phyloP scores from a whole-genome alignment of 2,888 invertebrate genomes.

The Phanerotoma sp. region DNA sequence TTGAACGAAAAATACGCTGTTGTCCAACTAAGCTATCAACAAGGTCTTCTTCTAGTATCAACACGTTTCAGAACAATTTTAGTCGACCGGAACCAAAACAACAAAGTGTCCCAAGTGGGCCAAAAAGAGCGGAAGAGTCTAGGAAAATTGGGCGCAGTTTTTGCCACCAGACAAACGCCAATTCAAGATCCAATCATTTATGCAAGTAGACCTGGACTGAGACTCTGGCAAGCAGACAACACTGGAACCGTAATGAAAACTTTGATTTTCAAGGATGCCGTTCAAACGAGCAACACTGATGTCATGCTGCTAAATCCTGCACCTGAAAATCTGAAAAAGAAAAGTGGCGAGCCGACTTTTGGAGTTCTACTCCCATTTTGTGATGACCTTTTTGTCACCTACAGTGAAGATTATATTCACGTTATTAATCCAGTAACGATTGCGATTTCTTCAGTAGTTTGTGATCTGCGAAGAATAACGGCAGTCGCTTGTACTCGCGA shows the following conservation, averaged over 20 bases:
- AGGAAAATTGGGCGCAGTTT: conserved; percentile 67
- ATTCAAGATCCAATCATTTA: conserved; percentile 64
- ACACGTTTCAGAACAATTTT: conserved; percentile 81
- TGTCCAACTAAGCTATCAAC: conserved; percentile 79
- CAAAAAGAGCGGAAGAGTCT: conserved; percentile 83
- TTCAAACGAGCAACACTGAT: conserved; percentile 59
- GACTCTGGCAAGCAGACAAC: conserved; percentile 80
- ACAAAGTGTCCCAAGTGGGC: conserved; percentile 78
- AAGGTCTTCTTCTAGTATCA: conserved; percentile 74
- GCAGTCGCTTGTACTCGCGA: conserved; percentile 66
- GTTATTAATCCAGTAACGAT: conserved; percentile 71
- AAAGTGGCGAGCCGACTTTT: conserved; percentile 64
- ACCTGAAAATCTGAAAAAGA: conserved; percentile 54
- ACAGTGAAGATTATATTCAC: conserved; percentile 70
- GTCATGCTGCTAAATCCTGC: conserved; percentile 75
- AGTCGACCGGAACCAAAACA: conserved; percentile 68
- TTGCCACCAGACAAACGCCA: conserved; percentile 62
- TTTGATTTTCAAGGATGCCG: conserved; percentile 70
- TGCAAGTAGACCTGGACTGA: conserved; percentile 78
- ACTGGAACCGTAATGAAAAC: conserved; percentile 81
- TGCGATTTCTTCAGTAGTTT: conserved; percentile 48
- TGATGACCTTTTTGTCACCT: conserved; percentile 73
- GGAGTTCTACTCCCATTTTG: conserved; percentile 68
- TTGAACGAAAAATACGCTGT: conserved; percentile 82
- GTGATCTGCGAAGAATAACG: conserved; percentile 49